Conservation (phyloP, 2,888 invertebrate species). For the Blastobasis lacticolella region DNA sequence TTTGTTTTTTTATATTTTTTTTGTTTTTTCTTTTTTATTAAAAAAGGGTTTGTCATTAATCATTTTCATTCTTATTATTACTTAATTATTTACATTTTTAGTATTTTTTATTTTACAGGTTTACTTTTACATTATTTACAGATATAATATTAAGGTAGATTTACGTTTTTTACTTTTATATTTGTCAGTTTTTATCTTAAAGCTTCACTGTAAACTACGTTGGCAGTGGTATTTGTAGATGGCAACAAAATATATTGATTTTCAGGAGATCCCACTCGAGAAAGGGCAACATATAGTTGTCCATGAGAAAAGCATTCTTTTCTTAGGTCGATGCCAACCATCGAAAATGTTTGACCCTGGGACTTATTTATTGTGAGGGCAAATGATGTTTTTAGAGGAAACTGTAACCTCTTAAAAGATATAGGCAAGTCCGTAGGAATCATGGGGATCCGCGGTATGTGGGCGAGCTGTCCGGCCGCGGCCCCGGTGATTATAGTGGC, state of each 20-base stretch:
- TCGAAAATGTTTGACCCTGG: constrained; percentile 9
- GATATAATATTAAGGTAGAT: not conserved
- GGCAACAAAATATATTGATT: constrained; percentile 8
- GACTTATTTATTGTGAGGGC: constrained; percentile 12
- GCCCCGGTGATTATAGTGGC: not conserved
- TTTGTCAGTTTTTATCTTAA: constrained; percentile 3
- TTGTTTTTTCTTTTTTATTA: not conserved
- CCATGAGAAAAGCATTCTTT: not conserved
- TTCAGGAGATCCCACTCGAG: constrained; percentile 4
- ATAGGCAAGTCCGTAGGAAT: constrained; percentile 1
- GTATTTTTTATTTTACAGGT: not conserved
- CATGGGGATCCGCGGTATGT: not conserved
- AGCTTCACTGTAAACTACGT: constrained; percentile 6
- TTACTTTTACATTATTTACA: not conserved
- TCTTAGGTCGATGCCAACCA: constrained; percentile 8
- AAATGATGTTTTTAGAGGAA: constrained; percentile 11
- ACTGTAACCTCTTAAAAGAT: constrained; percentile 8
- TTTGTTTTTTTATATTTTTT: not conserved
- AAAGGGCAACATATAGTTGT: not conserved
- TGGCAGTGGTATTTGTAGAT: constrained; percentile 5
- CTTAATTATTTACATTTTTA: not conserved
- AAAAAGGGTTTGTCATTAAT: not conserved
- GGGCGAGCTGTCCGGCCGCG: not conserved
- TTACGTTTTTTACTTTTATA: not conserved
- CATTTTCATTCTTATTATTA: not conserved